Evolutionary conservation across 2,113 vertebrate species (phyloP).

Genomic region (Eulemur rufifrons): DNA sequence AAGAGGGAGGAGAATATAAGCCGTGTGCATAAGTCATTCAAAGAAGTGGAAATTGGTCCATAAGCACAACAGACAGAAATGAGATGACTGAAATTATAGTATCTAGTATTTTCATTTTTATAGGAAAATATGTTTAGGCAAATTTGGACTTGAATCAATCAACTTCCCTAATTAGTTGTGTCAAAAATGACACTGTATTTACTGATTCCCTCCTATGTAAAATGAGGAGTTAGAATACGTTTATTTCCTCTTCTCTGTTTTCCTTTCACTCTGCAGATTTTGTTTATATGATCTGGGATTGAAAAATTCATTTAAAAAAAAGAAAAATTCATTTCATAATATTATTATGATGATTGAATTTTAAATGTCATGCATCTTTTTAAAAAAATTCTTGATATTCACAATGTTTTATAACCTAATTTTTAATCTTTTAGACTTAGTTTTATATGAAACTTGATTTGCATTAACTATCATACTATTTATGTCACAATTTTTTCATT

Average conservation of each 20-base stretch:
- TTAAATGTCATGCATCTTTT: neutral
- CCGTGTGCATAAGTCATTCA: neutral
- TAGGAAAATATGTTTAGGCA: neutral
- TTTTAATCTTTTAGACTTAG: neutral
- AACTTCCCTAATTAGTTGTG: neutral
- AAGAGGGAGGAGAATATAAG: neutral
- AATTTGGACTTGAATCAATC: neutral
- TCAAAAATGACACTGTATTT: neutral
- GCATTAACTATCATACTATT: neutral
- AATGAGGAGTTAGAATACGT: neutral
- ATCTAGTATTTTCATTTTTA: no score
- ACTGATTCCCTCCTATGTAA: neutral
- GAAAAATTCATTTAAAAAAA: neutral
- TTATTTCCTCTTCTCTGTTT: neutral
- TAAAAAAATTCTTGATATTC: neutral
- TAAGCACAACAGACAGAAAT: neutral
- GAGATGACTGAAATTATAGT: neutral
- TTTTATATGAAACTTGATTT: neutral
- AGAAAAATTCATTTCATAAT: neutral
- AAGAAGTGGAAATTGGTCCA: neutral
- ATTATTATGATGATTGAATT: neutral
- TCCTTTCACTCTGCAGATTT: neutral
- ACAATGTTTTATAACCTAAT: neutral
- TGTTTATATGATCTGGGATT: neutral
- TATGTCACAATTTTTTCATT: neutral